phyloP scores from a whole-genome alignment of 2,113 vertebrate genomes.

The Boleophthalmus pectinirostris region DNA sequence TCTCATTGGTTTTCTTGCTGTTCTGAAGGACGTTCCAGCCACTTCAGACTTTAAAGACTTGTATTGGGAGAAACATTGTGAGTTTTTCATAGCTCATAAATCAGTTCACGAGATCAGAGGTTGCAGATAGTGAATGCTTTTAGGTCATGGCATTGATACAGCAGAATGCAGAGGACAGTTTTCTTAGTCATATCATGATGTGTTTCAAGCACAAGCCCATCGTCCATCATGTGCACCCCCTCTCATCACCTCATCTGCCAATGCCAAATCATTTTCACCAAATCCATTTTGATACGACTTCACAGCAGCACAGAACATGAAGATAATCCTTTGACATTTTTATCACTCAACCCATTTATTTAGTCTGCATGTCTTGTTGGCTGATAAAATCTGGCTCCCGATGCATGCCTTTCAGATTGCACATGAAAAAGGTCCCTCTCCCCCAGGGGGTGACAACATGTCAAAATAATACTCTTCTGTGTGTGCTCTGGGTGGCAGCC shows the following conservation, averaged over 20 bases:
- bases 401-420: slow-evolving; percentile 67
- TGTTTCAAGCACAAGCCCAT: slow-evolving; percentile 17
- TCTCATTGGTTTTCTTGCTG: slow-evolving; percentile 52
- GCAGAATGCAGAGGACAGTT: not conserved
- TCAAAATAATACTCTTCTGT: slow-evolving; percentile 73
- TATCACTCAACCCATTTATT: slow-evolving; percentile 77
- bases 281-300: slow-evolving; percentile 77
- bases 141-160: not conserved
- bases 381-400: slow-evolving; percentile 78
- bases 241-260: slow-evolving; percentile 50
- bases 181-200: not conserved
- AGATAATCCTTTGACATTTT: slow-evolving; percentile 81
- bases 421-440: slow-evolving; percentile 78
- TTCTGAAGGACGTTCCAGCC: slow-evolving; percentile 27
- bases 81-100: slow-evolving; percentile 24
- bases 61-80: slow-evolving; percentile 21
- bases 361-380: slow-evolving; percentile 70
- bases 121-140: slow-evolving; percentile 27
- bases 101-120: slow-evolving; percentile 23
- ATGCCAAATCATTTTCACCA: slow-evolving; percentile 76
- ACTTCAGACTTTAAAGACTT: slow-evolving; percentile 25
- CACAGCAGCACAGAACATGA: slow-evolving; percentile 63
- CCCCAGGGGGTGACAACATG: slow-evolving; percentile 66
- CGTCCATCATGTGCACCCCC: slow-evolving; percentile 13
- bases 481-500: slow-evolving; percentile 67